Base-by-base conservation (phyloP, 2,113 vertebrate genomes). In the Cryptomyrus ogoouensis region DNA sequence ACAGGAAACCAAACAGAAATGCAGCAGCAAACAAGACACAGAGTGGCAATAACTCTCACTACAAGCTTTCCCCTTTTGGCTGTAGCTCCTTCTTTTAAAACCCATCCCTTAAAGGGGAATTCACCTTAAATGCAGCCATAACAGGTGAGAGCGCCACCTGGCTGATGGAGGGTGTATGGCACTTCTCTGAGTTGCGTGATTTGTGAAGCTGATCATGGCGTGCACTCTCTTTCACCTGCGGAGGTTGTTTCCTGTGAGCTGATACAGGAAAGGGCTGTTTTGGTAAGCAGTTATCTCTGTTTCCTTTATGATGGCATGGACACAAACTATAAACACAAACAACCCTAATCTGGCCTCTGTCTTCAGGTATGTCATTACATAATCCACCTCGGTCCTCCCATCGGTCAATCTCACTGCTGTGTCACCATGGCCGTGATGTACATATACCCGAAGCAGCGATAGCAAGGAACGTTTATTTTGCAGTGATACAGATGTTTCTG, bases 281-380 rank as follows among this genome's bases (percentile, higher is more conserved):
- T 93, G 35, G 4, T 42, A 92, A 94, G 93, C 92, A 94, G 94
- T 92, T 90, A 80, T 80, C 31, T 39, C 74, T 42, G 35, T 80
- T 80, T 80, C 35, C 1, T 80, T 80, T 39, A 19, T 5, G 35
- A 42, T 42, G 35, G 74, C 35, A 80, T 80, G 74, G 35, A 80
- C 42, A 42, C 74, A 80, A 42, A 42, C 62, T 39, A 42, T 42
- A 19, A 80, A 42, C 31, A 80, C 17, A 80, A 80, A 80, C 35
- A 80, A 80, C 35, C 74, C 35, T 42, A 80, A 80, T 80, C 74
- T 80, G 74, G 13, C 62, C 27, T 31, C 62, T 19, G 35, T 19
- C 74, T 80, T 80, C 74, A 80, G 74, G 74, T 80, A 80, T 42
- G 74, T 80, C 13, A 80, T 80, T 42, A 39, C 35, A 42, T 80